A percentile compares a stretch with the other conserved stretches of the same genome.
Evolutionary conservation across 1,140 invertebrate genomes (phyloP).

Genomic region (Phymorhynchus buccinoides): DNA sequence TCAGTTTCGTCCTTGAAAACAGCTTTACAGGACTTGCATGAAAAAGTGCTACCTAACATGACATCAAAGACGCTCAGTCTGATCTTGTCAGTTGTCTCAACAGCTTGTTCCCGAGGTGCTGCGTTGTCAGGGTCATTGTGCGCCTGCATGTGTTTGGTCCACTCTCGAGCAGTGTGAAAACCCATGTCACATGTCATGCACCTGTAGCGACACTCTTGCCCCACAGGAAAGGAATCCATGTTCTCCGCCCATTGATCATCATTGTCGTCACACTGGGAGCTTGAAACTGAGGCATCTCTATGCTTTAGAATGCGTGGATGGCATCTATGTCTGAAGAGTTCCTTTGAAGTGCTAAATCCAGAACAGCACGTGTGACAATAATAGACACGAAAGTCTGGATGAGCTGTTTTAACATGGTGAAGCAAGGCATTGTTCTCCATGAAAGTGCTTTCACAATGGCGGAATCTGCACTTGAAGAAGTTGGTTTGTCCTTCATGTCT

Average conservation of each 20-base stretch:
- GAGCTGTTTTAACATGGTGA: background rate
- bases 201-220: conserved; percentile 8
- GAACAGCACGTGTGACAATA: background rate
- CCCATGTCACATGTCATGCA: conserved; percentile 24
- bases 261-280: background rate
- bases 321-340: background rate
- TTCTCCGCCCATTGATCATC: background rate
- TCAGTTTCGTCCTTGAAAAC: background rate
- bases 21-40: background rate
- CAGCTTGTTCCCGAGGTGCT: background rate
- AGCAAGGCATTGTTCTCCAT: background rate
- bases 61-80: conserved; percentile 3
- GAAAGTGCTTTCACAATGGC: background rate
- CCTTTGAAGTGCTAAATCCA: background rate
- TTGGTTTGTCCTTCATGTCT: background rate
- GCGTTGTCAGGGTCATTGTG: background rate
- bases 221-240: background rate
- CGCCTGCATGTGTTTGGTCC: conserved; percentile 36
- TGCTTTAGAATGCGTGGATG: background rate
- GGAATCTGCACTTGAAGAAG: background rate
- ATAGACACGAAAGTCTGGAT: background rate
- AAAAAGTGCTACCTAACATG: background rate
- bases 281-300: background rate
- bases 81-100: background rate
- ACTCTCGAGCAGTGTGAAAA: conserved; percentile 30